Evolutionary conservation across 2,797 vertebrate genomes (phyloP), one percentile per base, ranked within the genome.

Genomic region (Rhyacichthys aspro): DNA sequence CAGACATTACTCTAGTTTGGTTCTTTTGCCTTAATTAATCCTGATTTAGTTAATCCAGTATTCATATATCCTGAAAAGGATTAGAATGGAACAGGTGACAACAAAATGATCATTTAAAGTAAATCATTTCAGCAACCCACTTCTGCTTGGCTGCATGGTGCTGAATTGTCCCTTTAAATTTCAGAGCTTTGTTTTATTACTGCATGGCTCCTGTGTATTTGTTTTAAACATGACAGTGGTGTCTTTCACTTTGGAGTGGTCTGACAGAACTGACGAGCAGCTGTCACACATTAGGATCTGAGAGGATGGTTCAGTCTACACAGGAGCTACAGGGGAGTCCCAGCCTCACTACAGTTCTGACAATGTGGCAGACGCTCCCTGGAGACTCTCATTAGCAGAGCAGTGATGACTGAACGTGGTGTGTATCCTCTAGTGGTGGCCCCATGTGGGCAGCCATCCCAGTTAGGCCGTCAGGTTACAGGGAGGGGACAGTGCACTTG

Each of bases 331-430:
- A 58, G 55, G 73, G 67, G 72, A 67, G 70, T 78, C 72, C 76
- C 74, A 46, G 43, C 62, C 46, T 48, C 59, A 54, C 58, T 45
- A 75, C 28, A 76, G 83, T 79, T 66, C 50, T 64, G 65, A 70
- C 76, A 79, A 74, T 75, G 69, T 70, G 63, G 55, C 60, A 56
- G 60, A 67, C 71, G 37, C 63, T 88, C 84, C 76, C 80, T n/a
- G 39, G 56, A 76, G 86, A 78, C 66, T 57, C 90, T 91, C 67
- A 87, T 93, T 92, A 92, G 88, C 86, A 71, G 74, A 53, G 73
- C 57, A 65, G 83, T 72, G 84, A 90, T 83, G 88, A 84, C 65
- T 88, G 89, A 81, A 61, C 70, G 73, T 62, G 74, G 53, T 66
- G 55, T 63, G 74, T 76, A 62, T 70, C 73, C 73, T 42, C 50